Evolutionary conservation across 2,888 invertebrate species (phyloP).

Genomic region (Colletes collaris): DNA sequence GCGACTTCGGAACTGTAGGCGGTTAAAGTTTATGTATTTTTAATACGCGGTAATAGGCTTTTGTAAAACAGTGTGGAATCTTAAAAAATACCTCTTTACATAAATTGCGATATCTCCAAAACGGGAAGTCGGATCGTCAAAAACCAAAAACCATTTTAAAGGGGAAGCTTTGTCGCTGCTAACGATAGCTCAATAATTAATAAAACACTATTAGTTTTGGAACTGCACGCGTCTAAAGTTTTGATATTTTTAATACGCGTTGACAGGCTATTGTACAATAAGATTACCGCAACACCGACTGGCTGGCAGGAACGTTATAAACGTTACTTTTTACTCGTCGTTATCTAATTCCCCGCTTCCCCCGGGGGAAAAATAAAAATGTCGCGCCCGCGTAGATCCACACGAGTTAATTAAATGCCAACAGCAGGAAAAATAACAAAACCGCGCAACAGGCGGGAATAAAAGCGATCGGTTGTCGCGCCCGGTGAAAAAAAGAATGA

Average conservation of each 20-base stretch:
- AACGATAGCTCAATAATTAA: no score
- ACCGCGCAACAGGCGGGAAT: not conserved
- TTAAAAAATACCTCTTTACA: no score
- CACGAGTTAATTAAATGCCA: conserved; percentile 13
- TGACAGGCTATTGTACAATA: not conserved
- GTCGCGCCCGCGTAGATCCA: not conserved
- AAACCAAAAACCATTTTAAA: no score
- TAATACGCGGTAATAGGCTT: no score
- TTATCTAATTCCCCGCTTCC: conserved; percentile 9
- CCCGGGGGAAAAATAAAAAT: conserved; percentile 14
- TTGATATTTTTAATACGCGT: not conserved
- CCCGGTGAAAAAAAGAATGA: not conserved
- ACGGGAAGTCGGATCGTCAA: no score
- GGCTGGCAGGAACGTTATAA: conserved; percentile 21
- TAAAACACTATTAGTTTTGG: no score
- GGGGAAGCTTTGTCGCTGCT: no score
- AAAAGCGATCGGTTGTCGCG: not conserved
- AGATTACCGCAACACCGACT: conserved; percentile 26
- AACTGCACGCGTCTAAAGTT: no score
- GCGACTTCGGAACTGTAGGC: no score
- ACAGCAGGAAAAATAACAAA: not conserved
- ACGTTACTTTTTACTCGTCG: conserved; percentile 6
- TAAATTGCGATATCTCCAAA: no score
- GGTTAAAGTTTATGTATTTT: no score
- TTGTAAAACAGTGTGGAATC: no score